A percentile compares a stretch with the other conserved stretches of the same genome.
Evolutionary conservation across 2,888 invertebrate species (phyloP).

Genomic region (Nesidiocoris tenuis): DNA sequence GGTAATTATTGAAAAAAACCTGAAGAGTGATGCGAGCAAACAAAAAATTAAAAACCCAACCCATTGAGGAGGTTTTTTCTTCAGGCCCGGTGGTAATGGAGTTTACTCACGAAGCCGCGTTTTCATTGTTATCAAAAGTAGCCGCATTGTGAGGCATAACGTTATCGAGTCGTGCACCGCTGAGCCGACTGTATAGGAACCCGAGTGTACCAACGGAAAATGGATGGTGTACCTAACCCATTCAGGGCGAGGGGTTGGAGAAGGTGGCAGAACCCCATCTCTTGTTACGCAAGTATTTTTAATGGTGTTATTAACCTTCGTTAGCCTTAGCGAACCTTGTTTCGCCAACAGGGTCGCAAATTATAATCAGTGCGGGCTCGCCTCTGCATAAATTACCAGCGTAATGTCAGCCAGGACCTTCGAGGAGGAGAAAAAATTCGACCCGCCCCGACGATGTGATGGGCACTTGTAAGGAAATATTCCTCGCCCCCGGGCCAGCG

Average conservation of each 20-base stretch:
- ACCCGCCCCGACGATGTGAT: not conserved
- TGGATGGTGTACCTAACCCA: not conserved
- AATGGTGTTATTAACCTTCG: slow-evolving; percentile 36
- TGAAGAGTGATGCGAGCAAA: no score
- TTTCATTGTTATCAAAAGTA: not conserved
- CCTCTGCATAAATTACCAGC: slow-evolving; percentile 32
- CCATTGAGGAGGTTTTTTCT: not conserved
- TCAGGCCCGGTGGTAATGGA: not conserved
- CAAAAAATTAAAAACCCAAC: no score
- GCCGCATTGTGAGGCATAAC: not conserved
- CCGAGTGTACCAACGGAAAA: not conserved
- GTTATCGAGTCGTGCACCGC: not conserved
- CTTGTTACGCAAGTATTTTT: slow-evolving; percentile 29
- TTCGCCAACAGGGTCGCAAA: slow-evolving; percentile 35
- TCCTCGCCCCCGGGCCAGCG: no score
- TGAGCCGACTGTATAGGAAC: not conserved
- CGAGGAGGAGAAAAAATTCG: slow-evolving; percentile 15
- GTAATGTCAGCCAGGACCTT: slow-evolving; percentile 11
- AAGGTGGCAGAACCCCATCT: not conserved
- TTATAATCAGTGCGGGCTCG: slow-evolving; percentile 31
- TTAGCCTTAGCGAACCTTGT: slow-evolving; percentile 28
- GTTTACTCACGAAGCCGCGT: not conserved
- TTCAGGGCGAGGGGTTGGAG: not conserved
- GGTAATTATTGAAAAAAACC: no score
- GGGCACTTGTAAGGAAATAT: slow-evolving; percentile 1